Evolutionary conservation across 2,113 vertebrate species (phyloP).

Genomic region (Triplophysa rosa): DNA sequence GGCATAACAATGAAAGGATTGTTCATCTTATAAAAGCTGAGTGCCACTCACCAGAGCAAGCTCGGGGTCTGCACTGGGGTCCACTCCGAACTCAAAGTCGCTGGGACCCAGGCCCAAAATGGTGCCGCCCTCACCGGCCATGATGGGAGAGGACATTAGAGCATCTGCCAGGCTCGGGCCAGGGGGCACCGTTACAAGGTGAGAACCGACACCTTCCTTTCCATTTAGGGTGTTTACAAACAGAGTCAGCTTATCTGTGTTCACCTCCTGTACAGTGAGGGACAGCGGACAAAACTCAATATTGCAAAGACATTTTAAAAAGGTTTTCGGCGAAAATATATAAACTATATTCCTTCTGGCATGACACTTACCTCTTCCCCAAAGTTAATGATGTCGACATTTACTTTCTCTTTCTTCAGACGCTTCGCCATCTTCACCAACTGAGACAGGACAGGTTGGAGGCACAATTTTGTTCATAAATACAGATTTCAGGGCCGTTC

Average conservation of each 20-base stretch:
- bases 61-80: conserved; percentile 93
- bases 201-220: conserved; percentile 91
- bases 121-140: conserved; percentile 89
- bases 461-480: neutral
- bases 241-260: conserved; percentile 93
- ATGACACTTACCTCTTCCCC: conserved; percentile 88
- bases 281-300: neutral
- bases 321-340: neutral
- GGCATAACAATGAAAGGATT: neutral
- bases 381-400: conserved; percentile 96
- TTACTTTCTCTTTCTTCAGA: conserved; percentile 97
- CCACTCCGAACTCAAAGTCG: conserved; percentile 96
- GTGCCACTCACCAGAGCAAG: conserved; percentile 69
- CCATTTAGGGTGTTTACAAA: conserved; percentile 95
- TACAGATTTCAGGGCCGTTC: neutral
- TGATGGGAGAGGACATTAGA: conserved; percentile 91
- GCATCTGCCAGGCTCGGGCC: conserved; percentile 94
- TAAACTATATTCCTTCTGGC: neutral
- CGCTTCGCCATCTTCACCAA: conserved; percentile 95
- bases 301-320: neutral
- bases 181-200: conserved; percentile 92
- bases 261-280: conserved; percentile 77
- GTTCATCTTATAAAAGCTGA: neutral
- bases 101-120: conserved; percentile 92
- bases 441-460: conserved; percentile 64